Base-by-base conservation (phyloP, 1,140 invertebrate genomes). In the Lineus longissimus region DNA sequence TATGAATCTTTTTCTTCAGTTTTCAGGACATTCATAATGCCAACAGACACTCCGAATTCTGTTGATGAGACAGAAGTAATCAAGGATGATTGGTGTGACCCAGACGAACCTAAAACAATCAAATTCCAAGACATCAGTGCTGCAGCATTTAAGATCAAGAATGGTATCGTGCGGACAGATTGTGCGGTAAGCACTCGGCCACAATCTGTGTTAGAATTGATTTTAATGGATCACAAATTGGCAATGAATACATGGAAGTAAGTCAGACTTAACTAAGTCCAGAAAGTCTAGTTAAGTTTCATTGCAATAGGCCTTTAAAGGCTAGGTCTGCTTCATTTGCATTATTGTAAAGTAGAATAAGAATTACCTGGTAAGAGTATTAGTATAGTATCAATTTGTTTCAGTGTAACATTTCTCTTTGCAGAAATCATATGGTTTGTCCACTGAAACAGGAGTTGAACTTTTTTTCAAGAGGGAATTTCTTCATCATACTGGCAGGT, bases 391-490 rank as follows among this genome's bases (percentile, higher is more conserved):
- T n/a, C n/a, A n/a, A n/a, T n/a, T n/a, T n/a, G n/a, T n/a, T n/a
- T n/a, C n/a, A n/a, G n/a, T n/a, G n/a, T n/a, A n/a, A n/a, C n/a
- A n/a, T n/a, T 19, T 51, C n/a, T n/a, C 25, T 51, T 51, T 51
- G n/a, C 47, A 51, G 47, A 51, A n/a, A n/a, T 51, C 47, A 23
- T n/a, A 4, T 36, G 33, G 25, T n/a, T 23, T 95, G 72, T 94
- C 91, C 0, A 81, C 85, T 2, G 71, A 86, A 13, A 88, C 88
- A 61, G 90, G 88, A 27, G 91, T 95, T 87, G 88, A 95, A 31
- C 86, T 97, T 45, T 97, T 88, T 79, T 86, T 95, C 63, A 96
- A 97, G 81, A 95, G 95, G 76, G 94, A 97, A 76, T 95, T 93
- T 79, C 82, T 95, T 9, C 93, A 96, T 81, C 88, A 86, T 59